Evolutionary conservation across 2,888 invertebrate genomes (phyloP).

Genomic region (Trichogramma dendrolimi): DNA sequence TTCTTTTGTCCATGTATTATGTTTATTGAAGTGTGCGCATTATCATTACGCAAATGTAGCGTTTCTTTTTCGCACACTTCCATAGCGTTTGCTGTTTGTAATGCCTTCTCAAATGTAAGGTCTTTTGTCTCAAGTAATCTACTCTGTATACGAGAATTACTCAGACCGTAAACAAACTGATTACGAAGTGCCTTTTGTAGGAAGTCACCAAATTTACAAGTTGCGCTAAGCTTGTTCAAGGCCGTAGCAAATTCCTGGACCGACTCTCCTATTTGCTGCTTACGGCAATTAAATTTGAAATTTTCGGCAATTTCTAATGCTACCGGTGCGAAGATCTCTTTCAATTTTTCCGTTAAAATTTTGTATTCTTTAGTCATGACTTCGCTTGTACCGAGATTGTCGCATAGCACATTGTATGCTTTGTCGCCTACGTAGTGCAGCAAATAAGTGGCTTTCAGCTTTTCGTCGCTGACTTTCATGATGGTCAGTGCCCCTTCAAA

Average conservation of each 20-base stretch:
- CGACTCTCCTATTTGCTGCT: constrained; percentile 11
- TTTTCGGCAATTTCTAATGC: constrained; percentile 11
- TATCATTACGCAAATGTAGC: too few species aligned
- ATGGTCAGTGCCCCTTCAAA: constrained; percentile 19
- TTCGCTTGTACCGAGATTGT: constrained; percentile 2
- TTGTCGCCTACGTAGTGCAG: constrained; percentile 16
- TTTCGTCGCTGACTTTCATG: constrained; percentile 7
- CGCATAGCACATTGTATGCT: constrained; percentile 10
- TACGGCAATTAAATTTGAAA: constrained; percentile 9
- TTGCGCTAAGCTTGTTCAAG: constrained; percentile 19
- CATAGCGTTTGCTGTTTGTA: too few species aligned
- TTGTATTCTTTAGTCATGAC: constrained; percentile 2
- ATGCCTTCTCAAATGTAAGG: too few species aligned
- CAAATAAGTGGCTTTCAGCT: constrained; percentile 1
- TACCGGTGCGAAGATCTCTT: constrained; percentile 6
- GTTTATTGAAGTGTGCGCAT: too few species aligned
- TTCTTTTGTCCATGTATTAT: too few species aligned
- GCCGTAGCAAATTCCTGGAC: constrained; percentile 11
- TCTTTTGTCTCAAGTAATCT: too few species aligned
- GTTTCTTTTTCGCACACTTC: too few species aligned
- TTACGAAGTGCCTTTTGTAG: constrained; percentile 23
- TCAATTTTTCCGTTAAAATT: neutral
- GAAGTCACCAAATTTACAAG: constrained; percentile 25
- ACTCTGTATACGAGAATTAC: too few species aligned
- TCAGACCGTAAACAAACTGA: too few species aligned